Evolutionary conservation across 2,797 vertebrate species (phyloP), one percentile per base, ranked within the genome.

Genomic region (Brotula barbata): DNA sequence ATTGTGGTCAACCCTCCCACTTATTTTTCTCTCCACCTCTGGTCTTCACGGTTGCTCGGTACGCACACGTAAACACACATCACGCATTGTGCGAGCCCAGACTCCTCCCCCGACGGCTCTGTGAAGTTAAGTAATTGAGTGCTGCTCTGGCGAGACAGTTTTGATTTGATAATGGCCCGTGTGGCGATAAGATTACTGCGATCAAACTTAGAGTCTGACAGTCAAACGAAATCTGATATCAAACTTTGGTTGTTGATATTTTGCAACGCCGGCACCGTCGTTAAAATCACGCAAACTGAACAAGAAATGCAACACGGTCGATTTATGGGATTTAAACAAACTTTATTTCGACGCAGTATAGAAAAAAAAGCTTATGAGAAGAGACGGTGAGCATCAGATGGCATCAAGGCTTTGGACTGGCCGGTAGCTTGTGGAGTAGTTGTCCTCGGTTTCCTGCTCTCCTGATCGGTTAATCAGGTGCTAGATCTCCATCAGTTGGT

Each of bases 401-500:
- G 64, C 43, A 39, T 59, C 39, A 36, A 51, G 34, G 50, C 43
- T 63, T 64, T 54, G 41, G 64, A 64, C 51, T 53, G 63, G 76
- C 47, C 67, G 23, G 54, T 73, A 31, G 53, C 46, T 19, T 33
- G 19, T 59, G 19, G 43, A 37, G 42, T 57, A 28, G 74, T 40
- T 50, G 44, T 56, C 54, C 49, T 25, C 20, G 33, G 37, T 45
- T 69, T 61, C 22, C 76, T 60, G 59, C 72, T 60, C 39, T 68
- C 41, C 25, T 11, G 65, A 73, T 55, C 54, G 69, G 77, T 68
- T 57, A 37, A 53, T 59, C 37, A 72, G 63, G 23, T 25, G 58
- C 83, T 92, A 99, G 90, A 99, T 97, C 92, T 98, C 96, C 96
- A 99, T 98, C 86, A 99, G 92, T 77, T 97, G 96, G 85, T 98